Conservation (phyloP, 2,113 vertebrate species). For the Vulpes ferrilata region DNA sequence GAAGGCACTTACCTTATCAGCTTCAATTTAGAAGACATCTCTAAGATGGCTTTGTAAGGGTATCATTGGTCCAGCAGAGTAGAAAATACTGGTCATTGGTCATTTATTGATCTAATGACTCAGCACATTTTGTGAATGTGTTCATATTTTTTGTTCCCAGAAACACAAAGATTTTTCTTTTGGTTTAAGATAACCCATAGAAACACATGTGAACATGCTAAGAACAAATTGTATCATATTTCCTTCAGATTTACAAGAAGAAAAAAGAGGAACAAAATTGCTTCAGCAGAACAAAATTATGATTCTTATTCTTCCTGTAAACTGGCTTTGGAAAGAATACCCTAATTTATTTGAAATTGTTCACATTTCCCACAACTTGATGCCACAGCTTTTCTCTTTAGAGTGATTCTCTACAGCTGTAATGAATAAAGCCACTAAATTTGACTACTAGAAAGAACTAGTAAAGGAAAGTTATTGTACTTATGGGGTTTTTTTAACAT, state of each 20-base stretch:
- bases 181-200: constrained; percentile 1
- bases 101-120: not conserved
- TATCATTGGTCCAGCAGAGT: not conserved
- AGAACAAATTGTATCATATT: constrained; percentile 1
- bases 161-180: constrained; percentile 40
- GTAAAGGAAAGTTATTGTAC: constrained; percentile 1
- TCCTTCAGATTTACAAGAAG: constrained; percentile 30
- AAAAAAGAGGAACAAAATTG: not conserved
- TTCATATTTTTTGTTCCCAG: not conserved
- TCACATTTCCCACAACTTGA: constrained; percentile 55
- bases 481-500: not conserved
- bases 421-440: constrained; percentile 33
- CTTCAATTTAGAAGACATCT: not conserved
- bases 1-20: not conserved
- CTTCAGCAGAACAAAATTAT: not conserved
- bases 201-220: not conserved
- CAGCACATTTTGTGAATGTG: not conserved
- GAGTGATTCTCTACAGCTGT: constrained; percentile 22
- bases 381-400: constrained; percentile 27
- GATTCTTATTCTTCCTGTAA: not conserved
- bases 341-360: not conserved
- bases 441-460: not conserved
- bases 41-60: not conserved
- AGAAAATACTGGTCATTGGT: not conserved
- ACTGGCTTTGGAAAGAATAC: constrained; percentile 15